Evolutionary conservation across 2,888 invertebrate genomes (phyloP).

Genomic region (Oscheius sp.): DNA sequence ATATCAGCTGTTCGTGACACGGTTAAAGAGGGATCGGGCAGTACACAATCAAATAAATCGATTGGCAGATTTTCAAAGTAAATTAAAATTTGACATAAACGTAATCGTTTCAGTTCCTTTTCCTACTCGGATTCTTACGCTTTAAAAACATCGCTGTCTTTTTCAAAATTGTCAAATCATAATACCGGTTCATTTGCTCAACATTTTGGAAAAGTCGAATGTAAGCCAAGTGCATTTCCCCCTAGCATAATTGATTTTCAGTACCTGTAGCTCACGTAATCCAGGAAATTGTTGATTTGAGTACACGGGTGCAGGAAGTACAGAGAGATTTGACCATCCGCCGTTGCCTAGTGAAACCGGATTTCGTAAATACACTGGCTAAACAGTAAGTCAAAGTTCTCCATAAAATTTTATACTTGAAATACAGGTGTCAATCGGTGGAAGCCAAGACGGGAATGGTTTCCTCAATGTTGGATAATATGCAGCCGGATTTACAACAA

Average conservation of each 20-base stretch:
- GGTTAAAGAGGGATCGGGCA: conserved; percentile 31
- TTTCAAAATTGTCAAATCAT: conserved; percentile 59
- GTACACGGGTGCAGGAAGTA: conserved; percentile 79
- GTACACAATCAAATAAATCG: conserved; percentile 44
- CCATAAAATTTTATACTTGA: background rate
- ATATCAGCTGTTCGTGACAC: conserved; percentile 39
- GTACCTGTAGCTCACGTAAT: conserved; percentile 46
- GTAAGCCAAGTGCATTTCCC: conserved; percentile 25
- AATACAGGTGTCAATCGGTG: conserved; percentile 45
- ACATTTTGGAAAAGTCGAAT: conserved; percentile 64
- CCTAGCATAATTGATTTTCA: conserved; percentile 11
- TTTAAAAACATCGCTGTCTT: conserved; percentile 60
- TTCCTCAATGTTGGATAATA: conserved; percentile 70
- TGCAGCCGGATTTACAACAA: conserved; percentile 71
- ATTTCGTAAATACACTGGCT: conserved; percentile 56
- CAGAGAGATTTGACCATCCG: conserved; percentile 82
- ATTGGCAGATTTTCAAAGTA: conserved; percentile 35
- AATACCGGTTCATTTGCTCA: conserved; percentile 66
- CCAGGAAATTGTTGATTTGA: conserved; percentile 55
- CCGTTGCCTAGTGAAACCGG: conserved; percentile 75
- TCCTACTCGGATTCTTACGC: conserved; percentile 12
- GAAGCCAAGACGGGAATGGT: conserved; percentile 71
- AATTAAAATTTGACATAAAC: background rate
- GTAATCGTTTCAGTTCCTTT: conserved; percentile 34
- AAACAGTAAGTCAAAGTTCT: conserved; percentile 40